Conservation (phyloP, 2,888 invertebrate genomes). For the Drosophila mulleri region DNA sequence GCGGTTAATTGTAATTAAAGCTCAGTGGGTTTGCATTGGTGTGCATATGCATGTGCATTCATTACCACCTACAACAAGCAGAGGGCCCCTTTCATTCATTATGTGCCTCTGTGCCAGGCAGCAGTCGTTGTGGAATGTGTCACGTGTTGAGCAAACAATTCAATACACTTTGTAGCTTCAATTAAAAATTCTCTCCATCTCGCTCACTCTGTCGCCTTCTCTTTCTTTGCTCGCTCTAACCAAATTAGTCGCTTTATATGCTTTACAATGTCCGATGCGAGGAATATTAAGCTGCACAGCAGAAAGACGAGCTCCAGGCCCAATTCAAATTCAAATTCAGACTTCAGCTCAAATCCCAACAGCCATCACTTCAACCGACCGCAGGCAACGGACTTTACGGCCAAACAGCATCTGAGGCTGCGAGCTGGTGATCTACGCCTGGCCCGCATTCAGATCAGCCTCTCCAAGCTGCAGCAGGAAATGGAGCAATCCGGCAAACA, state of each 20-base stretch:
- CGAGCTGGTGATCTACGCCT: conserved; percentile 59
- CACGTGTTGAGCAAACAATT: conserved; percentile 37
- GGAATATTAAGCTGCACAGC: conserved; percentile 13
- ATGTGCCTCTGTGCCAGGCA: conserved; percentile 4
- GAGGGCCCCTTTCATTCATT: background rate
- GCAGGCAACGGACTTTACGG: conserved; percentile 44
- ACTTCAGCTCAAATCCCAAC: background rate
- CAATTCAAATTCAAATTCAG: background rate
- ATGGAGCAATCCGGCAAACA: conserved; percentile 52
- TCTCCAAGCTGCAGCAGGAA: conserved; percentile 49
- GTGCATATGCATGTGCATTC: conserved; percentile 43
- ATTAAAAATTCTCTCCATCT: conserved; percentile 5
- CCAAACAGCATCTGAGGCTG: conserved; percentile 50
- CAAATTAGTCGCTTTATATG: conserved; percentile 40
- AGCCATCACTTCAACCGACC: background rate
- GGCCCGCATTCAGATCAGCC: conserved; percentile 50
- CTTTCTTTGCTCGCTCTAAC: background rate
- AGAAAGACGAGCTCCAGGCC: background rate
- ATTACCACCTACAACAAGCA: conserved; percentile 5
- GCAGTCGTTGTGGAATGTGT: conserved; percentile 50
- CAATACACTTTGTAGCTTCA: conserved; percentile 9
- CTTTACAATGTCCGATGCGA: conserved; percentile 53
- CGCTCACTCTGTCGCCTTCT: background rate
- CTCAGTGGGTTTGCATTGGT: conserved; percentile 62
- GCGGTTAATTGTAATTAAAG: conserved; percentile 76